Evolutionary conservation across 2,888 invertebrate genomes (phyloP).

Genomic region (Oscheius sp.): DNA sequence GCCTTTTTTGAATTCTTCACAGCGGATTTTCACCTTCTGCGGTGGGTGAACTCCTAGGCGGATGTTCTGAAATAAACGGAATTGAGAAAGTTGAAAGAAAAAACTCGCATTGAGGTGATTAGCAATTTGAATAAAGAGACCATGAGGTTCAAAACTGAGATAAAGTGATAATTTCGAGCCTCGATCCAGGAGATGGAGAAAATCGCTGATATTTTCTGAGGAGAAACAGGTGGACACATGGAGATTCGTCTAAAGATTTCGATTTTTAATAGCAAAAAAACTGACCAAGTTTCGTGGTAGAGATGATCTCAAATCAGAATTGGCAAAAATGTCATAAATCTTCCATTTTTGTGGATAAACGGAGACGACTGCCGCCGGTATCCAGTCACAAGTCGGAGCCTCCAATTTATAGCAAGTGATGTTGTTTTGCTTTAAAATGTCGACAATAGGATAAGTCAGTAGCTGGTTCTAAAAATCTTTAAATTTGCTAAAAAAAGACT

Average conservation of each 20-base stretch:
- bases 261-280: neutral
- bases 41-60: neutral
- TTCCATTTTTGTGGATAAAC: slow-evolving; percentile 1
- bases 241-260: neutral
- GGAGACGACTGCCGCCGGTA: neutral
- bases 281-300: neutral
- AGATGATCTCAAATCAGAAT: neutral
- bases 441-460: neutral
- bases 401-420: slow-evolving; percentile 12
- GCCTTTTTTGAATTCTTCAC: neutral
- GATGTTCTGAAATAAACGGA: neutral
- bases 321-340: slow-evolving; percentile 6
- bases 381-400: slow-evolving; percentile 18
- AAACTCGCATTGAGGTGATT: neutral
- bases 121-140: neutral
- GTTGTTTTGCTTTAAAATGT: neutral
- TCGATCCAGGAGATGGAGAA: neutral
- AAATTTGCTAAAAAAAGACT: neutral
- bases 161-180: neutral
- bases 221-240: neutral
- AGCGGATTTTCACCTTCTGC: slow-evolving; percentile 11
- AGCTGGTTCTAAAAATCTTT: neutral
- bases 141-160: neutral
- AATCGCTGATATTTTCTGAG: neutral
- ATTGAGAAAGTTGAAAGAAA: neutral